Evolutionary conservation across 37 sponge, comb jelly and placozoan genomes (phyloP).

Genomic region (Cliona cf. orientalis): DNA sequence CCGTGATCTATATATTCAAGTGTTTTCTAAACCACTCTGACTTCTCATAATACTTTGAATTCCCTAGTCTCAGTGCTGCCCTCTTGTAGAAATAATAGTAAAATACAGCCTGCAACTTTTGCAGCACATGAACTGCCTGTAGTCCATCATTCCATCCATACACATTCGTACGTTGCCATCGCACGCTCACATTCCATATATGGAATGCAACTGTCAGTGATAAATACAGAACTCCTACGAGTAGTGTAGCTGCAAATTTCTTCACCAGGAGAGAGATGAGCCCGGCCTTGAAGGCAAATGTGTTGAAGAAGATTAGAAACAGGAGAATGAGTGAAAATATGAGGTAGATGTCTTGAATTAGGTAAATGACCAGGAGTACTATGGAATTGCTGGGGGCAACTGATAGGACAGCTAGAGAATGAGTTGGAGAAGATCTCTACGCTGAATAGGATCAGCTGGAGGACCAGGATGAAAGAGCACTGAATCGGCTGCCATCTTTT

Average conservation of each 20-base stretch:
- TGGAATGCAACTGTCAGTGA: slow-evolving; percentile 64
- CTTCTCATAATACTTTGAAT: slow-evolving; percentile 78
- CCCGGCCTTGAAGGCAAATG: slow-evolving; percentile 89
- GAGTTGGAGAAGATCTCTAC: slow-evolving; percentile 75
- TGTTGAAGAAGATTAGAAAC: slow-evolving; percentile 88
- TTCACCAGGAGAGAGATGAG: slow-evolving; percentile 63
- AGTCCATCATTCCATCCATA: slow-evolving; percentile 75
- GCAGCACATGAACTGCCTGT: slow-evolving; percentile 70
- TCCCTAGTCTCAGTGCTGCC: slow-evolving; percentile 74
- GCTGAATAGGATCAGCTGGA: slow-evolving; percentile 55
- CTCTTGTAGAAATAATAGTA: slow-evolving; percentile 92
- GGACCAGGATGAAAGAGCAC: slow-evolving; percentile 20
- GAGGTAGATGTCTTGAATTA: slow-evolving; percentile 72
- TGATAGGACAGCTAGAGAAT: slow-evolving; percentile 26
- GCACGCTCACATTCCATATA: slow-evolving; percentile 70
- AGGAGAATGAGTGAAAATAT: slow-evolving; percentile 55
- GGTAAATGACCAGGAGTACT: slow-evolving; percentile 57
- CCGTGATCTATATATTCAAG: too few species aligned
- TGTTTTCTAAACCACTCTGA: slow-evolving; percentile 34
- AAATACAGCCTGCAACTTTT: slow-evolving; percentile 64
- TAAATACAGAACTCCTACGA: slow-evolving; percentile 67
- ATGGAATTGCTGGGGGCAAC: slow-evolving; percentile 31
- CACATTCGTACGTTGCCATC: slow-evolving; percentile 32
- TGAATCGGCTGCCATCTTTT: too few species aligned
- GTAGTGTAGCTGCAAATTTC: slow-evolving; percentile 75